phyloP scores from a whole-genome alignment of 2,113 vertebrate genomes.

The Lagopus muta region DNA sequence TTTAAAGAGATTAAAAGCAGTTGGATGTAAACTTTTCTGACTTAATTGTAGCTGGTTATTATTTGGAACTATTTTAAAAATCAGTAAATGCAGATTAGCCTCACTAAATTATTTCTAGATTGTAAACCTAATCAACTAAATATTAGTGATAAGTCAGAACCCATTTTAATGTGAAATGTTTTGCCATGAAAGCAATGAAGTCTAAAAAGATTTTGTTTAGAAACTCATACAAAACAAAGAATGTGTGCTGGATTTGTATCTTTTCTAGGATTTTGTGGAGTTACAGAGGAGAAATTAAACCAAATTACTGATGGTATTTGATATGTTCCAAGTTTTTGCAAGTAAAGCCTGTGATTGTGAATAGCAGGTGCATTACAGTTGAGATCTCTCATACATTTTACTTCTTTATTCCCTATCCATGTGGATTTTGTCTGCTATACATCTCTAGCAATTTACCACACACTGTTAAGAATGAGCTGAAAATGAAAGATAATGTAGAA shows the following conservation, averaged over 20 bases:
- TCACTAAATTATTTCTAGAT: neutral
- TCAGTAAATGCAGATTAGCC: neutral
- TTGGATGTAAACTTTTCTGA: neutral
- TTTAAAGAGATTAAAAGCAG: neutral
- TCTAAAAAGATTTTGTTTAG: neutral
- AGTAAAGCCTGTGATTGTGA: neutral
- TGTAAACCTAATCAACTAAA: neutral
- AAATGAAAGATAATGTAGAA: neutral
- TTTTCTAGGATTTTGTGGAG: neutral
- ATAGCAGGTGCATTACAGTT: neutral
- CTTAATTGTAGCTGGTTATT: neutral
- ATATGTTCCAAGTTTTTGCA: neutral
- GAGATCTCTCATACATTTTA: neutral
- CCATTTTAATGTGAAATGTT: neutral
- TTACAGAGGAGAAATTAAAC: neutral
- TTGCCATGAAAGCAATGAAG: neutral
- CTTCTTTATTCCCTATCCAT: neutral
- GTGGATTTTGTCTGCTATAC: neutral
- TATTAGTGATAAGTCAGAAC: neutral
- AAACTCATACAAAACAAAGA: neutral
- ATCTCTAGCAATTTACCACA: neutral
- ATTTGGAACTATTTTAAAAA: neutral
- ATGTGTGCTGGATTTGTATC: neutral
- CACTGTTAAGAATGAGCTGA: neutral
- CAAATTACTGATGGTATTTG: neutral